A percentile compares a stretch with the other conserved stretches of the same genome.
Conservation (phyloP, 1,140 invertebrate genomes). For the Drosophila biarmipes region DNA sequence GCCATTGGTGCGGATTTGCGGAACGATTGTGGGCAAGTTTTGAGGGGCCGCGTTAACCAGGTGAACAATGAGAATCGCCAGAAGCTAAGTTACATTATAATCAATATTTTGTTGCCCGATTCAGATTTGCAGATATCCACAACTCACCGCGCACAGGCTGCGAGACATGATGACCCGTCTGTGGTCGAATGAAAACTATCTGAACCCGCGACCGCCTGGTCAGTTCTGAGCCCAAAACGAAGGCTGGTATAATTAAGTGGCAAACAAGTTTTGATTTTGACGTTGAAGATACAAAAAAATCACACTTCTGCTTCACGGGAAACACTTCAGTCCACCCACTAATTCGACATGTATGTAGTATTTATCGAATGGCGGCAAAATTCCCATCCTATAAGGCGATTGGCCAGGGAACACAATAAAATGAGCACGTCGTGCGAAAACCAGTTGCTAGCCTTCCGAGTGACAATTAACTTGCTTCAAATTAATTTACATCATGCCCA, state of each 20-base stretch:
- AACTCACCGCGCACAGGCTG: slow-evolving; percentile 15
- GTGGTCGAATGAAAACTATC: slow-evolving; percentile 33
- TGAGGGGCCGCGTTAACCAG: slow-evolving; percentile 9
- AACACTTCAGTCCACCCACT: slow-evolving; percentile 28
- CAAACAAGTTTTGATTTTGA: slow-evolving; percentile 52
- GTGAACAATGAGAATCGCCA: slow-evolving; percentile 27
- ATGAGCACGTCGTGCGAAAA: slow-evolving; percentile 13
- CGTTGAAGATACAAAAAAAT: slow-evolving; percentile 35
- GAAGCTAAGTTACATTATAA: not conserved
- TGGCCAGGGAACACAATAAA: slow-evolving; percentile 20
- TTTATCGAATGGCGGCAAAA: slow-evolving; percentile 16
- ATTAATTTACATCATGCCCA: slow-evolving; percentile 4
- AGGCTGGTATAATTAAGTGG: slow-evolving; percentile 31
- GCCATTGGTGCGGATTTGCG: slow-evolving; percentile 42
- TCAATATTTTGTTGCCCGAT: slow-evolving; percentile 4
- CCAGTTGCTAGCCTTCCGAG: slow-evolving; percentile 27
- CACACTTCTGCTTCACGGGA: slow-evolving; percentile 1
- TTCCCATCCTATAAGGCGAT: slow-evolving; percentile 19
- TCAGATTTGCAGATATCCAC: not conserved
- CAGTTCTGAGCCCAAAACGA: slow-evolving; percentile 20
- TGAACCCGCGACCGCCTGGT: slow-evolving; percentile 4
- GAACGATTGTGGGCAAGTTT: slow-evolving; percentile 32
- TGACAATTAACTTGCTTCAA: slow-evolving; percentile 37
- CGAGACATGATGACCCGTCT: slow-evolving; percentile 42
- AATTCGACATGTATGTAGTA: not conserved